Evolutionary conservation across 92 coral and sea anemone species (phyloP), one percentile per base, ranked within the genome.

Genomic region (Scolanthus callimorphus): DNA sequence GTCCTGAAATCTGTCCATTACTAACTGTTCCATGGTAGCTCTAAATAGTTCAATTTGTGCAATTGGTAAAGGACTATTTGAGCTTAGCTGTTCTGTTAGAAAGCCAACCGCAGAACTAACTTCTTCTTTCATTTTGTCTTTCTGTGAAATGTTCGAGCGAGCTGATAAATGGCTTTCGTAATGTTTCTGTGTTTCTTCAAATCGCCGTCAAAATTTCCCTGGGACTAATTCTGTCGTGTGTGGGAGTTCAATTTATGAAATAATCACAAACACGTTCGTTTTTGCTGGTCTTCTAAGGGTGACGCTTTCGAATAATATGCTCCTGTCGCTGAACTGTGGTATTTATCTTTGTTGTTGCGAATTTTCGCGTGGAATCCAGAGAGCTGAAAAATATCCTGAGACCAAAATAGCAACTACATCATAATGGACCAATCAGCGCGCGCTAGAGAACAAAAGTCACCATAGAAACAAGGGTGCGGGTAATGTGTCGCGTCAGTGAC

Each of bases 41-140:
- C 77, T 83, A 62, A 88, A 88, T 17, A 67, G 63, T 39, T 56
- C 59, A 19, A 82, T 59, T 49, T 88, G 86, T 67, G 64, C 92
- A 26, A 49, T 27, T n/a, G 88, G 76, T 22, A 88, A 81, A 43
- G 78, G 48, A 20, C 82, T 44, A 23, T 69, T 71, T n/a, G n/a
- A n/a, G 31, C 57, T 46, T 48, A 86, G 74, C 27, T 69, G 56
- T 51, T 77, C 67, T 11, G 68, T 54, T 20, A 86, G 49, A 62
- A 86, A 86, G 51, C 68, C 63, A 47, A 86, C 79, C 50, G 85
- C 95, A 48, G 83, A 71, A 27, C 76, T 43, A 44, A 86, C 66
- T 60, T 86, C 95, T 54, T 82, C 85, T 51, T 73, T 86, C 95
- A 86, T 86, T 25, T n/a, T n/a, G n/a, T n/a, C n/a, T n/a, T 47